Evolutionary conservation across 1,140 invertebrate genomes (phyloP).

Genomic region (Physella acuta): DNA sequence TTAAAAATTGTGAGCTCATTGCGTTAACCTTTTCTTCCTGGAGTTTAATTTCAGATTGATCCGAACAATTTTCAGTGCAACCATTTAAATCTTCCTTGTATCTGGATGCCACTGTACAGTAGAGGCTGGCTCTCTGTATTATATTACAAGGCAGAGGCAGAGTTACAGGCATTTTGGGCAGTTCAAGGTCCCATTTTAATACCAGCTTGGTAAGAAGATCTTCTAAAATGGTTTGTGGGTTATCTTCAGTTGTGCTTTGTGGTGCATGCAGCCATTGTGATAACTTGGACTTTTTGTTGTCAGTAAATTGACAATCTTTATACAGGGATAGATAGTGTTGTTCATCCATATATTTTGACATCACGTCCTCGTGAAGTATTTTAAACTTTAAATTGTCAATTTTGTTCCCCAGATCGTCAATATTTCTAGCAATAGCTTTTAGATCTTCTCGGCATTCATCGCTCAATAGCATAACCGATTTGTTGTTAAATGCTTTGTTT

Average conservation of each 20-base stretch:
- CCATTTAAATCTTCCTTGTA: not conserved
- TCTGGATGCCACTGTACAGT: not conserved
- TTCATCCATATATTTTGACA: not conserved
- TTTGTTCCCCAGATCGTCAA: not conserved
- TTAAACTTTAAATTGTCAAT: conserved; percentile 2
- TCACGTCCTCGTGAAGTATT: not conserved
- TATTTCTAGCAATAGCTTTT: not conserved
- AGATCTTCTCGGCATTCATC: not conserved
- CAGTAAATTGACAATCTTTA: not conserved
- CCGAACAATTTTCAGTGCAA: not conserved
- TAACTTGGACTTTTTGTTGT: not conserved
- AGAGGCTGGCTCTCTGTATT: not conserved
- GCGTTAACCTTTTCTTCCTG: too few relatives aligned
- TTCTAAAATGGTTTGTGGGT: not conserved
- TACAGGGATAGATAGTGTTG: not conserved
- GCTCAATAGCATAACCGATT: not conserved
- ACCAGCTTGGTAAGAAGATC: conserved; percentile 1
- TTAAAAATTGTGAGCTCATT: not conserved
- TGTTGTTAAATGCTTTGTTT: not conserved
- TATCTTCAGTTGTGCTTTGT: not conserved
- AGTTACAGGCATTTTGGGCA: too few relatives aligned
- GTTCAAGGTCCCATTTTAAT: not conserved
- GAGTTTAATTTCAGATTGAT: not conserved
- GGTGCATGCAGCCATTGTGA: conserved; percentile 2
- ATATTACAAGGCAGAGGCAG: not conserved